Conservation (phyloP, 2,888 invertebrate species). For the Hyles lineata region DNA sequence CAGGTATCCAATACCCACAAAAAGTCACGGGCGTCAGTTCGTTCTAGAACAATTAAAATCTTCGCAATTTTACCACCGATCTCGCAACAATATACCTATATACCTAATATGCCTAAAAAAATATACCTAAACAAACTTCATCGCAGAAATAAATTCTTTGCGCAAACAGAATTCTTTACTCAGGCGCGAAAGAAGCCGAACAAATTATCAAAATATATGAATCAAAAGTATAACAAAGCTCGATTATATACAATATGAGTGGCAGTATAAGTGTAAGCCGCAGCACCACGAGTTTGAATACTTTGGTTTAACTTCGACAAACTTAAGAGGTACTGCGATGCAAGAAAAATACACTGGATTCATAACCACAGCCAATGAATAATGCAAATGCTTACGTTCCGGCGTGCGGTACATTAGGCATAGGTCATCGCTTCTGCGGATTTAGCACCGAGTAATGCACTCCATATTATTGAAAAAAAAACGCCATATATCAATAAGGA, state of each 20-base stretch:
- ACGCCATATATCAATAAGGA: not conserved
- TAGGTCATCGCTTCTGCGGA: not conserved
- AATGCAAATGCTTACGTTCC: conserved; percentile 7
- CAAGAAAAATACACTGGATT: not conserved
- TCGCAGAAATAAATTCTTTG: not conserved
- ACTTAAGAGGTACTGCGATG: not conserved
- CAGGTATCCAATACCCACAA: no score
- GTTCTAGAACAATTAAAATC: no score
- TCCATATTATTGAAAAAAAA: not conserved
- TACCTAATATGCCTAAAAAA: no score
- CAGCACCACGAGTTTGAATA: not conserved
- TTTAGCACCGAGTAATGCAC: not conserved
- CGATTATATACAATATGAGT: not conserved
- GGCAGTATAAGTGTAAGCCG: not conserved
- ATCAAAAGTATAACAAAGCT: not conserved
- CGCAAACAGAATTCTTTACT: no score
- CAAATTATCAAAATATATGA: not conserved
- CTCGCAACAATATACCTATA: no score
- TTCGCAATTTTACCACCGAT: no score
- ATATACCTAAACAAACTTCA: not conserved
- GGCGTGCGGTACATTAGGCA: not conserved
- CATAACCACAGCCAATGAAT: conserved; percentile 13
- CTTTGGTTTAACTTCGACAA: not conserved
- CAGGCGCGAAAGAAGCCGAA: no score
- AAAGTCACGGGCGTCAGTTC: no score